Evolutionary conservation across 2,797 vertebrate genomes (phyloP).

Genomic region (Nyctibius grandis): DNA sequence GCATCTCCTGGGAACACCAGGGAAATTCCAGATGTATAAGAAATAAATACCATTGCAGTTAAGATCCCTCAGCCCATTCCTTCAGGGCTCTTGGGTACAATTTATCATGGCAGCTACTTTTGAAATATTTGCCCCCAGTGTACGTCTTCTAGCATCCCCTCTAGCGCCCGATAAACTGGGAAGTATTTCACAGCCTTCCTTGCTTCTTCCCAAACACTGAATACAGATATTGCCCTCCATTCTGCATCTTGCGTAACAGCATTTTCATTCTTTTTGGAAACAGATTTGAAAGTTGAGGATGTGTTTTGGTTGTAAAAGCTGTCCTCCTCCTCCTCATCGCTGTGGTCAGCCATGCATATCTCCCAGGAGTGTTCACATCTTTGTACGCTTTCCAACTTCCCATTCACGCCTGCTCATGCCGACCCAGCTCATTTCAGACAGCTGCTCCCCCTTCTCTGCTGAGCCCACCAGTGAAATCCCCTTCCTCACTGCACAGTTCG

Average conservation of each 20-base stretch:
- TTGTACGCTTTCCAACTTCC: background rate
- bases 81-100: background rate
- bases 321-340: background rate
- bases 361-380: background rate
- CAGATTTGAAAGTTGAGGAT: background rate
- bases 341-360: background rate
- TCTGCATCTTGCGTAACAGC: background rate
- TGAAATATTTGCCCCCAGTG: background rate
- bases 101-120: background rate
- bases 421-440: background rate
- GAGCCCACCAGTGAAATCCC: background rate
- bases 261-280: background rate
- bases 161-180: background rate
- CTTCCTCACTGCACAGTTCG: background rate
- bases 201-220: background rate
- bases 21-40: slow-evolving; percentile 11
- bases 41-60: background rate
- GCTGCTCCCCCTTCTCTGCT: background rate
- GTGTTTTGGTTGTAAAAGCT: background rate
- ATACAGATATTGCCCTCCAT: background rate
- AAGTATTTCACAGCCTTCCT: background rate
- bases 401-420: background rate
- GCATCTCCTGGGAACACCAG: background rate
- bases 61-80: background rate
- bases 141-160: background rate